Percentiles rank a stretch among this genome's conserved stretches.
phyloP scores from a whole-genome alignment of 2,113 vertebrate genomes.

The Polypterus bichir region DNA sequence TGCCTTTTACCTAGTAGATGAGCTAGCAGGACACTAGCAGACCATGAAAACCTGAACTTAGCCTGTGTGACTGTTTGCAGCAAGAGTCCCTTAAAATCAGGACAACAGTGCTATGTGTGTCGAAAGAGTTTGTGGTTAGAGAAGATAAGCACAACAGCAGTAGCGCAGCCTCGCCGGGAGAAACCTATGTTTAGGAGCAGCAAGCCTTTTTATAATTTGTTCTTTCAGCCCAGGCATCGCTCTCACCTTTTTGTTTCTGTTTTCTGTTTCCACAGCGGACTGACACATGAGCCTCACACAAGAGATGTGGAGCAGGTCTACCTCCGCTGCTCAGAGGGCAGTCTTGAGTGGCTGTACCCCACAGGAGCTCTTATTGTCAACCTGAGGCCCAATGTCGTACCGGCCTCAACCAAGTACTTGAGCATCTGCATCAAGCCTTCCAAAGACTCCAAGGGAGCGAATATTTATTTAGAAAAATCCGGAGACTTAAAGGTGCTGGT shows the following conservation, averaged over 20 bases:
- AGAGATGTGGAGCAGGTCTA: conserved; percentile 97
- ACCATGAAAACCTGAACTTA: no score
- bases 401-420: conserved; percentile 55
- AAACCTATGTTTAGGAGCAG: no score
- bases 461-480: conserved; percentile 90
- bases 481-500: conserved; percentile 79
- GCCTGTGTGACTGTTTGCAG: no score
- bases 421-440: conserved; percentile 88
- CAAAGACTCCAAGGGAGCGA: conserved; percentile 72
- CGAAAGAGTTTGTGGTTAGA: no score
- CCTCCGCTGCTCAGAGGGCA: conserved; percentile 80
- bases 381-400: conserved; percentile 74
- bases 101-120: no score
- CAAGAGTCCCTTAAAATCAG: no score
- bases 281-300: conserved; percentile 81
- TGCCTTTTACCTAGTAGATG: no score
- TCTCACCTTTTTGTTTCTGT: not conserved
- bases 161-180: no score
- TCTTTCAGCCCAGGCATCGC: no score
- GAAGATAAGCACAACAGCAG: no score
- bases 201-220: no score
- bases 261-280: conserved; percentile 50
- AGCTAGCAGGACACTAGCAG: no score
- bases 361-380: conserved; percentile 90
- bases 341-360: conserved; percentile 90